Base-by-base conservation (phyloP, 2,797 vertebrate genomes). In the Onychomys torridus region DNA sequence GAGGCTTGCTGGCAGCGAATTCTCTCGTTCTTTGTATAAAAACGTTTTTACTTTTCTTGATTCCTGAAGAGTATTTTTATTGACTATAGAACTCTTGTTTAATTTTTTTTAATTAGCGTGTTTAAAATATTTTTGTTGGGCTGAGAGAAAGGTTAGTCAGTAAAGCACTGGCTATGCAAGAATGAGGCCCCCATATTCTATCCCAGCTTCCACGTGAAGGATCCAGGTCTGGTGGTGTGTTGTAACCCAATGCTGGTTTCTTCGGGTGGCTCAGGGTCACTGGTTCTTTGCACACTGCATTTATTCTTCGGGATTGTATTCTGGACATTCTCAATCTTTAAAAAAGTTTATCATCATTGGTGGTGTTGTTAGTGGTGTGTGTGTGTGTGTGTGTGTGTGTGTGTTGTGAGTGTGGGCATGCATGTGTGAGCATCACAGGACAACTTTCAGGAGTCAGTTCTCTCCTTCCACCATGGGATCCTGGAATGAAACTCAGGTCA, bases 281-380 rank as follows among this genome's bases (percentile, higher is more conserved):
- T 76, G 21, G 16, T 92, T 89, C 57, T 96, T 89, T 32, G 16
- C 49, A 63, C 5, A 13, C n/a, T 71, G 4, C 29, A 27, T 46
- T 82, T 29, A 19, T 49, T 79, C n/a, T 88, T 94, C 69, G 3
- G 9, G 34, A 73, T 67, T 92, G 14, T 43, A 90, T 67, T 91
- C 86, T 94, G 63, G 61, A 86, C 21, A 55, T 87, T 90, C 96
- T 93, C 57, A 91, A 69, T 73, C n/a, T n/a, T 71, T 87, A 37
- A 9, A 49, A 84, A 69, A 37, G 43, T 43, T 61, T 69, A 52
- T 37, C 17, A 27, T 37, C 27, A 16, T 71, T 55, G 55, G 14
- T 23, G n/a, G 4, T 46, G 32, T 23, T 65, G 23, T 34, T 34
- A 4, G 79, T 59, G 4, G 65, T 55, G 79, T 59, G 4, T 49